A percentile compares a stretch with the other conserved stretches of the same genome.
These are phyloP conservation scores for Smutsia gigantea DNA, from an alignment of 2,797 vertebrate genomes.

Conservation along the genomic window DNA sequence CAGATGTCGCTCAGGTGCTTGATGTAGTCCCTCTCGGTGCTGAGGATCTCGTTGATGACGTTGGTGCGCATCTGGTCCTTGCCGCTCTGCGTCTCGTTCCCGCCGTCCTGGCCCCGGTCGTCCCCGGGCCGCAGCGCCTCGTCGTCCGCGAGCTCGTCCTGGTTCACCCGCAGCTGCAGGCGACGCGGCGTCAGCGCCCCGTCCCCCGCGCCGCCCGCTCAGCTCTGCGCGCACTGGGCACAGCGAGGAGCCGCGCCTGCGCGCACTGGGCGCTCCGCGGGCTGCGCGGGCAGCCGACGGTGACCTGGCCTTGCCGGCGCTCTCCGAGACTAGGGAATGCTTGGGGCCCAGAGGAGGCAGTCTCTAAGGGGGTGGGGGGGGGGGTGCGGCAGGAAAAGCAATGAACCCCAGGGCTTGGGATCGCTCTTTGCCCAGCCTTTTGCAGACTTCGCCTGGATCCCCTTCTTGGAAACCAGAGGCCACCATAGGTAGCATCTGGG, in stretches of 20 bases:
- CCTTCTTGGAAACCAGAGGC: neutral
- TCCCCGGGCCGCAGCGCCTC: constrained; percentile 89
- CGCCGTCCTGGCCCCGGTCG: constrained; percentile 83
- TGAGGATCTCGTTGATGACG: constrained; percentile 98
- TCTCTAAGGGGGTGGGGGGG: neutral
- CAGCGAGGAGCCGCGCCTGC: neutral
- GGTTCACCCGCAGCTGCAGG: constrained; percentile 94
- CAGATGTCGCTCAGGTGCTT: constrained; percentile 98
- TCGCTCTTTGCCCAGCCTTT: neutral
- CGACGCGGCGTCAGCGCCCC: neutral
- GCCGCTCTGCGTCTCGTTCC: constrained; percentile 88
- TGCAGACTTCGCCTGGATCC: neutral
- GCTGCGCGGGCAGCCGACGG: too few species aligned
- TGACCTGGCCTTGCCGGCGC: neutral
- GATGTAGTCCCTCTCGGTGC: constrained; percentile 97
- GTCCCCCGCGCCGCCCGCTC: rapidly evolving
- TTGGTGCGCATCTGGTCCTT: constrained; percentile 98
- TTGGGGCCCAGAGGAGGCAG: neutral
- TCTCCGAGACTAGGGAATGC: neutral
- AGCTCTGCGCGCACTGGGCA: neutral
- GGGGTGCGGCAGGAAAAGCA: neutral
- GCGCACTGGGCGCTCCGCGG: neutral
- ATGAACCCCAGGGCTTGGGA: neutral
- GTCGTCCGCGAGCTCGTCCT: constrained; percentile 95
- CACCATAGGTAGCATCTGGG: neutral